Conservation (phyloP, 92 coral and sea anemone species). For the Bergia sp. region DNA sequence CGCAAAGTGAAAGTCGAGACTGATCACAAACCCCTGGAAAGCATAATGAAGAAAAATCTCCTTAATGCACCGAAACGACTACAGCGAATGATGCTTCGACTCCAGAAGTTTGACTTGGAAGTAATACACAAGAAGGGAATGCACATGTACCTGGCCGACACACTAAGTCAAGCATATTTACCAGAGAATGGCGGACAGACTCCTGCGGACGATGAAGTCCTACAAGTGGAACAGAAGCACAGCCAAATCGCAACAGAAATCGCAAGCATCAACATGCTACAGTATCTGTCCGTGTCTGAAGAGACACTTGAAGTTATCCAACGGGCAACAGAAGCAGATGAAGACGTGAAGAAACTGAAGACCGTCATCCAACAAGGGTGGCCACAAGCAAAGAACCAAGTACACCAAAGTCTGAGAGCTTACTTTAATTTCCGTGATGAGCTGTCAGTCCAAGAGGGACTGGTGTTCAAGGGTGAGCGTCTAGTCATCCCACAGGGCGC, state of each 20-base stretch:
- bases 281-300: conserved; percentile 30
- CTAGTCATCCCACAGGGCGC: background rate
- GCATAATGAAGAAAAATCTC: conserved; percentile 53
- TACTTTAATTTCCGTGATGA: conserved; percentile 55
- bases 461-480: conserved; percentile 17
- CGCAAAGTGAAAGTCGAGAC: conserved; percentile 59
- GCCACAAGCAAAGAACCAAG: conserved; percentile 49
- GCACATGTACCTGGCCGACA: conserved; percentile 60
- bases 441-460: conserved; percentile 32
- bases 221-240: conserved; percentile 5
- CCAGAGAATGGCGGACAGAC: conserved; percentile 12
- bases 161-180: conserved; percentile 51
- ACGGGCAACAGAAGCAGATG: conserved; percentile 46
- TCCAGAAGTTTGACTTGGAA: conserved; percentile 57
- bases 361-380: conserved; percentile 41
- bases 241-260: conserved; percentile 42
- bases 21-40: conserved; percentile 61
- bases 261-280: conserved; percentile 39
- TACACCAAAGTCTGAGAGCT: conserved; percentile 1
- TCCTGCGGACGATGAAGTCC: conserved; percentile 34
- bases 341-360: conserved; percentile 40
- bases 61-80: too few species aligned
- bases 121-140: conserved; percentile 61
- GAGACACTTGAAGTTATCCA: conserved; percentile 44
- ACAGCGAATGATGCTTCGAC: conserved; percentile 56